phyloP scores from a whole-genome alignment of 1,140 invertebrate genomes.

The Piezodorus guildinii region DNA sequence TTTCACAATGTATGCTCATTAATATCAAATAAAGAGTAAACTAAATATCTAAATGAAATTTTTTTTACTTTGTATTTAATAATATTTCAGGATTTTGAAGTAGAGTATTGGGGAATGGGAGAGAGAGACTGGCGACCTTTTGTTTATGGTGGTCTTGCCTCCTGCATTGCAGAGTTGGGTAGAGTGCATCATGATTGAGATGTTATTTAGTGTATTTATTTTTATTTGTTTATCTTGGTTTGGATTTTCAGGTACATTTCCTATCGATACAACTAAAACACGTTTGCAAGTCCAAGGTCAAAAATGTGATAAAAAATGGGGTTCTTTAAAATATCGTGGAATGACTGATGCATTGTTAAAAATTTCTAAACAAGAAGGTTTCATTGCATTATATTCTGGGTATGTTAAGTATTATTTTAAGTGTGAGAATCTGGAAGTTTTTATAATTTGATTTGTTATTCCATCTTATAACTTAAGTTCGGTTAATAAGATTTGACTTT shows the following conservation, averaged over 20 bases:
- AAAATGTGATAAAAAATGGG: constrained; percentile 61
- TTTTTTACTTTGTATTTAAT: no score
- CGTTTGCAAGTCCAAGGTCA: constrained; percentile 91
- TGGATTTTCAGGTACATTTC: constrained; percentile 77
- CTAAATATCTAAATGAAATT: no score
- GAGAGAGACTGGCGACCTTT: constrained; percentile 73
- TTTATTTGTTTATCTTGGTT: constrained; percentile 21
- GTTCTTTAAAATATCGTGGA: constrained; percentile 70
- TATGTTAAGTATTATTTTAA: constrained; percentile 34
- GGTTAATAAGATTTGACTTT: no score
- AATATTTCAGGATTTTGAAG: no score
- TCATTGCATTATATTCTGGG: constrained; percentile 71
- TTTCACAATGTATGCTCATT: no score
- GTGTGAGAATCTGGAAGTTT: no score
- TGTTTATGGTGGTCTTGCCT: constrained; percentile 84
- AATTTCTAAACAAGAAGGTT: constrained; percentile 71
- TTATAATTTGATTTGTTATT: no score
- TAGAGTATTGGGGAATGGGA: constrained; percentile 36
- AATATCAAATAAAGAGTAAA: no score
- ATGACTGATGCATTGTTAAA: constrained; percentile 82
- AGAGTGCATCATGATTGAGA: constrained; percentile 32
- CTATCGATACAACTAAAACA: constrained; percentile 92
- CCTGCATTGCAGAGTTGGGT: constrained; percentile 88
- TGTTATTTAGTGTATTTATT: not conserved
- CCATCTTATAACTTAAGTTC: no score